Evolutionary conservation across 2,888 invertebrate species (phyloP).

Genomic region (Steinernema carpocapsae): DNA sequence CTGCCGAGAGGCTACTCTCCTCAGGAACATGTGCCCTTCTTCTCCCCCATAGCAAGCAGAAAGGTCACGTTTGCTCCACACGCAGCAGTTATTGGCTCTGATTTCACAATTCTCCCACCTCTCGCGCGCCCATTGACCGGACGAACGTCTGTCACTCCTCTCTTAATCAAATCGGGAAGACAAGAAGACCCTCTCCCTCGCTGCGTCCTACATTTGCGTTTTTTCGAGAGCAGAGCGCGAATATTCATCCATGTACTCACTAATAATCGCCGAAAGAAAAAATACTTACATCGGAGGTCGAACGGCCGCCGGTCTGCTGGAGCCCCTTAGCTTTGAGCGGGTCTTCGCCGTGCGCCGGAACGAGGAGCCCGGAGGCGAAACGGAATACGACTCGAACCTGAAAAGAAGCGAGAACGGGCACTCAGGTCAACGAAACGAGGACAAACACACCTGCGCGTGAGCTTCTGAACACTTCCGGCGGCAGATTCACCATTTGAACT

Average conservation of each 20-base stretch:
- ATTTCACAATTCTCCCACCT: conserved; percentile 26
- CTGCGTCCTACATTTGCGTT: conserved; percentile 14
- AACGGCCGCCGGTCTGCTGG: conserved; percentile 11
- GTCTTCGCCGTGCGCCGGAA: conserved; percentile 19
- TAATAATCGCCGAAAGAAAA: neutral
- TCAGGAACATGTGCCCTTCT: neutral
- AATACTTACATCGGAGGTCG: conserved; percentile 23
- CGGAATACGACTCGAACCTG: conserved; percentile 31
- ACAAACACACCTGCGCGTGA: conserved; percentile 20
- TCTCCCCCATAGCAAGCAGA: too few relatives aligned
- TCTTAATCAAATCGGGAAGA: conserved; percentile 32
- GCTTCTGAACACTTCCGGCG: conserved; percentile 24
- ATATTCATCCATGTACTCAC: neutral
- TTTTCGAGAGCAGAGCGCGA: conserved; percentile 22
- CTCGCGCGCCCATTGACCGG: conserved; percentile 20
- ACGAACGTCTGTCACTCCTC: conserved; percentile 13
- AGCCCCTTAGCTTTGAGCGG: conserved; percentile 20
- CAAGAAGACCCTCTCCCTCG: conserved; percentile 25
- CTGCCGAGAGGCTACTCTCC: too few relatives aligned
- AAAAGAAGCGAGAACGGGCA: neutral
- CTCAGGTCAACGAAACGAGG: neutral
- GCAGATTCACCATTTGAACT: conserved; percentile 18
- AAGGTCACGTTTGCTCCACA: neutral
- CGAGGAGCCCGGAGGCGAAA: conserved; percentile 28
- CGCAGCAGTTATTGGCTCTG: conserved; percentile 34